A percentile compares a stretch with the other conserved stretches of the same genome.
phyloP scores from a whole-genome alignment of 2,888 invertebrate genomes.

The Labia minor region DNA sequence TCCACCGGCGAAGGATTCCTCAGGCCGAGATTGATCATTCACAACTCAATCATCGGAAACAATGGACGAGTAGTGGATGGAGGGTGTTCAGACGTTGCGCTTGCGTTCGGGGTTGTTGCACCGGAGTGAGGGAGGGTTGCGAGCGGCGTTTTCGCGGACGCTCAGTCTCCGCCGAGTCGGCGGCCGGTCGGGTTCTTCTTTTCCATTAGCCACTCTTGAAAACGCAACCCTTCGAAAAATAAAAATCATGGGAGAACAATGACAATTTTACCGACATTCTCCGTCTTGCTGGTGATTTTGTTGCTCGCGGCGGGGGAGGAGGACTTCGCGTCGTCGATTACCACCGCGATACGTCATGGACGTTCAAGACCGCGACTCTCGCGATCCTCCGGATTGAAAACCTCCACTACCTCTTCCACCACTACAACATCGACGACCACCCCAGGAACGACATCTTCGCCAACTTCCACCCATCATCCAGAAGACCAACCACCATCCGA shows the following conservation, averaged over 20 bases:
- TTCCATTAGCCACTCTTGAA: neutral
- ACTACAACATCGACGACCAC: neutral
- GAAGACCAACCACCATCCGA: neutral
- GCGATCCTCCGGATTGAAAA: neutral
- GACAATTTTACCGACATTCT: neutral
- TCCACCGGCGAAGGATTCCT: too few relatives aligned
- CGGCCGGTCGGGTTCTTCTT: neutral
- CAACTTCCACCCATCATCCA: too few relatives aligned
- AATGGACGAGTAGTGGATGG: too few relatives aligned
- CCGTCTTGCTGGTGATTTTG: neutral
- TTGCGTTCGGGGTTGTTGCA: neutral
- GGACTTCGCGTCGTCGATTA: neutral
- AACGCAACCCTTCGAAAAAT: neutral
- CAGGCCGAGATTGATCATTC: too few relatives aligned
- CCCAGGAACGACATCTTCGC: neutral
- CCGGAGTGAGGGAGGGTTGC: neutral
- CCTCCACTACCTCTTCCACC: neutral
- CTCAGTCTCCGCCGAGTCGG: neutral
- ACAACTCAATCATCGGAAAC: too few relatives aligned
- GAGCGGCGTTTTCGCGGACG: neutral
- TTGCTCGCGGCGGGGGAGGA: neutral
- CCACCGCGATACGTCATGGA: slow-evolving; percentile 38
- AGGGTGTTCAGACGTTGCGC: neutral
- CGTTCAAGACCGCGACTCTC: slow-evolving; percentile 33
- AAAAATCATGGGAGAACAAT: neutral